Conservation (phyloP, 2,113 vertebrate species). For the Sturnira hondurensis region DNA sequence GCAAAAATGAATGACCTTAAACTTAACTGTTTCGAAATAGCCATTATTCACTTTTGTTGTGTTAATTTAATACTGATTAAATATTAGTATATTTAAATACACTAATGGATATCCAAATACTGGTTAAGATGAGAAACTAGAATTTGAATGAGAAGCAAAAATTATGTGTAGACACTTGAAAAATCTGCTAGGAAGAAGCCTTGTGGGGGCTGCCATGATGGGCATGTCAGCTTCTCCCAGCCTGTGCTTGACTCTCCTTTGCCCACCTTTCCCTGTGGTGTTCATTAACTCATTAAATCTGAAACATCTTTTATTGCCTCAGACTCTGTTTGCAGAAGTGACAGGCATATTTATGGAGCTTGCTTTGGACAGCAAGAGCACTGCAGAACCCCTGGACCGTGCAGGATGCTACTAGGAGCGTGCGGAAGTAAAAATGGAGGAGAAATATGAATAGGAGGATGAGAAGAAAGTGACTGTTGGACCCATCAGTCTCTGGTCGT, state of each 20-base stretch:
- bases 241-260: not conserved
- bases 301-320: not conserved
- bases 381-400: not conserved
- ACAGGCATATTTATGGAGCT: not conserved
- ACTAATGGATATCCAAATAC: not conserved
- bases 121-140: not conserved
- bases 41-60: not conserved
- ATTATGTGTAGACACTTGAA: not conserved
- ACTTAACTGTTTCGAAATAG: not conserved
- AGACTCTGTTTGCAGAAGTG: not conserved
- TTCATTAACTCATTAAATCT: not conserved
- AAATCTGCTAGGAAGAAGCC: not conserved
- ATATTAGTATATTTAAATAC: not conserved
- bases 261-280: not conserved
- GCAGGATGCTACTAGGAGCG: not conserved
- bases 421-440: not conserved
- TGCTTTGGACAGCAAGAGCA: not conserved
- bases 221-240: not conserved
- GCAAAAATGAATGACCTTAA: not conserved
- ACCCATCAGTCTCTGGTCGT: not conserved
- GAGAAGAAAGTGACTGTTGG: not conserved
- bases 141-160: not conserved
- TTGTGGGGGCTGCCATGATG: not conserved
- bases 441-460: not conserved
- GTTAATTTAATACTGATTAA: slow-evolving; percentile 7